Evolutionary conservation across 2,113 vertebrate species (phyloP).

Genomic region (Oncorhynchus masou): DNA sequence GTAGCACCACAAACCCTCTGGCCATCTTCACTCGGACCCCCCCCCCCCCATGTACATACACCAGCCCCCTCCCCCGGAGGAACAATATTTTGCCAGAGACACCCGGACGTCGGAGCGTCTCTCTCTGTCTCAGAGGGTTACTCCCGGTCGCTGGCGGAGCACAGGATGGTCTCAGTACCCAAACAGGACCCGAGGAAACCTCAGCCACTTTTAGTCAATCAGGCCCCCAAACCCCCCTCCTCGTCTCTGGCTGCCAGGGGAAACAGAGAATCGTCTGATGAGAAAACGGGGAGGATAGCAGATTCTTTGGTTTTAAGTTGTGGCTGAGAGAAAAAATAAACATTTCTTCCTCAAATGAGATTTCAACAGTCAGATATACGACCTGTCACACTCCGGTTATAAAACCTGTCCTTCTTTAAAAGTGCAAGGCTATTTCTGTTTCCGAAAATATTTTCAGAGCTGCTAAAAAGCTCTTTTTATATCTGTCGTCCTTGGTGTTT

Average conservation of each 20-base stretch:
- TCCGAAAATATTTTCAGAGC: slow-evolving; percentile 65
- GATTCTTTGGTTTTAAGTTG: slow-evolving; percentile 68
- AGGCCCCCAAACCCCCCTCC: slow-evolving; percentile 15
- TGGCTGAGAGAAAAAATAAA: slow-evolving; percentile 37
- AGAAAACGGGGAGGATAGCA: slow-evolving; percentile 43
- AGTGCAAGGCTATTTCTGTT: slow-evolving; percentile 70
- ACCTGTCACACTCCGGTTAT: slow-evolving; percentile 46
- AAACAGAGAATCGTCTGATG: slow-evolving; percentile 58
- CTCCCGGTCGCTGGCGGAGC: slow-evolving; percentile 8
- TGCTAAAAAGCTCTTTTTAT: slow-evolving; percentile 17
- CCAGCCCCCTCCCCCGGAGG: slow-evolving; percentile 21
- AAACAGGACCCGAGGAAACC: slow-evolving; percentile 59
- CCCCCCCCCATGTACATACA: slow-evolving; percentile 17
- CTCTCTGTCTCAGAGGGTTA: slow-evolving; percentile 31
- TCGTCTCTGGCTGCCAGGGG: slow-evolving; percentile 37
- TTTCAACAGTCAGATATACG: slow-evolving; percentile 61
- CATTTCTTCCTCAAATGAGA: slow-evolving; percentile 51
- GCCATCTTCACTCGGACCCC: slow-evolving; percentile 25
- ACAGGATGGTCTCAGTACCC: slow-evolving; percentile 49
- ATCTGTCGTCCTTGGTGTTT: slow-evolving; percentile 59
- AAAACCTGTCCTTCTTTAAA: slow-evolving; percentile 54
- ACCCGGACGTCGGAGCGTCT: slow-evolving; percentile 61
- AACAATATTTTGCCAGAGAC: slow-evolving; percentile 72
- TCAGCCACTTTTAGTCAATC: slow-evolving; percentile 66
- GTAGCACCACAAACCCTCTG: slow-evolving; percentile 54